Conservation (phyloP, 2,888 invertebrate species). For the Melanostoma scalare region DNA sequence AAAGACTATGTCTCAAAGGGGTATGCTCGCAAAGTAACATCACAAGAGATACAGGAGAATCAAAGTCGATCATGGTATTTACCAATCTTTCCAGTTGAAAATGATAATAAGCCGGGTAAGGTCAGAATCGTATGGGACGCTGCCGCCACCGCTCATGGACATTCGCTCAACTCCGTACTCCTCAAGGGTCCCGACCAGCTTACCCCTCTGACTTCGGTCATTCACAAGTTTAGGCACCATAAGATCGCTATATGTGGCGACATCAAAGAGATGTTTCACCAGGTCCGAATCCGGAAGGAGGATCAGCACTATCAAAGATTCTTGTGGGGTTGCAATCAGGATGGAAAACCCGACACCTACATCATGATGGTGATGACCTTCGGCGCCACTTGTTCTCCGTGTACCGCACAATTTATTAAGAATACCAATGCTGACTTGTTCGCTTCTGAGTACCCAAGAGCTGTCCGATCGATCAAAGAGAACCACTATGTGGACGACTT, state of each 20-base stretch:
- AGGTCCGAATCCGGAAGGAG: conserved; percentile 14
- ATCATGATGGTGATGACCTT: conserved; percentile 73
- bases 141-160: conserved; percentile 45
- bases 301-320: conserved; percentile 14
- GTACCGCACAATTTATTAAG: conserved; percentile 72
- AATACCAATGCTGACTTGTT: conserved; percentile 47
- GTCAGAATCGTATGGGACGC: conserved; percentile 77
- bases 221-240: conserved; percentile 77
- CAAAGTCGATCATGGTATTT: conserved; percentile 73
- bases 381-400: conserved; percentile 73
- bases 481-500: conserved; percentile 75
- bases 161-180: conserved; percentile 16
- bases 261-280: conserved; percentile 74
- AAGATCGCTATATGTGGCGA: conserved; percentile 75
- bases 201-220: conserved; percentile 76
- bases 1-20: conserved; percentile 66
- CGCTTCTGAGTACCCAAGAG: not conserved
- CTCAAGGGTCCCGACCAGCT: conserved; percentile 76
- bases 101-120: conserved; percentile 75
- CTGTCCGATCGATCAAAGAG: conserved; percentile 1
- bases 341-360: conserved; percentile 39
- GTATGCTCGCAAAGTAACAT: conserved; percentile 65
- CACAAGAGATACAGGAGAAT: conserved; percentile 48
- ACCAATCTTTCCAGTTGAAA: conserved; percentile 68
- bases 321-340: conserved; percentile 11